phyloP scores from a whole-genome alignment of 2,113 vertebrate genomes.

The Onychostoma macrolepis region DNA sequence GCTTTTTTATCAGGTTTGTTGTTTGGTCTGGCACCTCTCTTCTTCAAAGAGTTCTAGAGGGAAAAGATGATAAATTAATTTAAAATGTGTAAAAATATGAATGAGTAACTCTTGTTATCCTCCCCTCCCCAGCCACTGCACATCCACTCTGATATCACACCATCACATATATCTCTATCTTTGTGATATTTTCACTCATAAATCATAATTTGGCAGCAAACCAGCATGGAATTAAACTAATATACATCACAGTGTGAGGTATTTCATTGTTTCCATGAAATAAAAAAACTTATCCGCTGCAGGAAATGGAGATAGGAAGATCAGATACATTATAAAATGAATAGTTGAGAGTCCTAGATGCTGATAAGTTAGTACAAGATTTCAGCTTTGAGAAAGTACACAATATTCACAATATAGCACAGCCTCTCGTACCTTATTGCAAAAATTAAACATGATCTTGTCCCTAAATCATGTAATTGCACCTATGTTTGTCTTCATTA shows the following conservation, averaged over 20 bases:
- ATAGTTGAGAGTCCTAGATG: not conserved
- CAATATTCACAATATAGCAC: conserved; percentile 1
- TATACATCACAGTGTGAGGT: conserved; percentile 60
- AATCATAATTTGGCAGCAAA: conserved; percentile 50
- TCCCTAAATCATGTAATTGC: not conserved
- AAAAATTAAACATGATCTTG: not conserved
- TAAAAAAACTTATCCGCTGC: conserved; percentile 63
- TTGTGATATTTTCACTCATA: conserved; percentile 55
- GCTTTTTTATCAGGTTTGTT: conserved; percentile 93
- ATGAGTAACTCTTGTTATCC: not conserved
- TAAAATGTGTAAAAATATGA: conserved; percentile 42
- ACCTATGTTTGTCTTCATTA: not conserved
- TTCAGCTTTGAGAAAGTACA: not conserved
- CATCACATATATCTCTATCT: conserved; percentile 15
- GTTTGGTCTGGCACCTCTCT: conserved; percentile 84
- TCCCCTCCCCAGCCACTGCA: not conserved
- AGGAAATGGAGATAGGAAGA: conserved; percentile 37
- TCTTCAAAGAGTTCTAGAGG: conserved; percentile 91
- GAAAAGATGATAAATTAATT: conserved; percentile 23
- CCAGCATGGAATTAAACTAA: not conserved
- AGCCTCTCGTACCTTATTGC: not conserved
- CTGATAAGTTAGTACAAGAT: not conserved
- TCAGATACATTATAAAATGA: not conserved
- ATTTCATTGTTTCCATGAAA: conserved; percentile 74
- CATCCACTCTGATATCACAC: not conserved